phyloP scores from a whole-genome alignment of 2,888 invertebrate genomes.

The Eristalinus aeneus region DNA sequence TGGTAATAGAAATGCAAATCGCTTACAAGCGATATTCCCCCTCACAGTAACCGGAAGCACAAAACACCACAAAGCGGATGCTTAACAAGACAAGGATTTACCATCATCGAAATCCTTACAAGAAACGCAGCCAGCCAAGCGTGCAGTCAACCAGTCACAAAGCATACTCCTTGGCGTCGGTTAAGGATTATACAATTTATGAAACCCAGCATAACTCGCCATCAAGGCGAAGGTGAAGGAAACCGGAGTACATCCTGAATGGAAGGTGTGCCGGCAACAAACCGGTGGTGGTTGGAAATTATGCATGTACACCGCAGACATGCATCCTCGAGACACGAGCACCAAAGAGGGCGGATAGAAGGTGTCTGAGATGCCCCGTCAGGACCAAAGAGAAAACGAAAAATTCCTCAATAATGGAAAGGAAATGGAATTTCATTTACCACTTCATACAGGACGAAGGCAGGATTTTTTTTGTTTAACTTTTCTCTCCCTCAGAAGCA shows the following conservation, averaged over 20 bases:
- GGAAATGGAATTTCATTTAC: slow-evolving; percentile 70
- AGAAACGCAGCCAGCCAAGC: slow-evolving; percentile 11
- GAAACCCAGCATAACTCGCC: not conserved
- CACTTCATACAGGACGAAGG: slow-evolving; percentile 53
- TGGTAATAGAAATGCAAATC: slow-evolving; percentile 64
- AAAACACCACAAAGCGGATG: slow-evolving; percentile 6
- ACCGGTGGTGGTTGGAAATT: not conserved
- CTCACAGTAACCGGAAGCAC: not conserved
- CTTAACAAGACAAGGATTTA: slow-evolving; percentile 39
- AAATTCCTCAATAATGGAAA: slow-evolving; percentile 55
- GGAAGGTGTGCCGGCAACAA: not conserved
- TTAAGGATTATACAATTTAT: not conserved
- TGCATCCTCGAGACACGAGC: not conserved
- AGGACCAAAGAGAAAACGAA: slow-evolving; percentile 25
- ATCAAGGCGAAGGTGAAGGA: not conserved
- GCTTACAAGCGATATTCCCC: slow-evolving; percentile 10
- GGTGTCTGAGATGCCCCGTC: slow-evolving; percentile 19
- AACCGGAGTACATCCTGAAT: not conserved
- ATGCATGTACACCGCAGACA: not conserved
- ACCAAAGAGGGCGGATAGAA: slow-evolving; percentile 11
- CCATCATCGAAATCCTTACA: not conserved
- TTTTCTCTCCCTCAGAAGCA: slow-evolving; percentile 26
- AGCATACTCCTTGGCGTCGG: not conserved
- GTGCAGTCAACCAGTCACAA: slow-evolving; percentile 23
- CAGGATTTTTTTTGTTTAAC: slow-evolving; percentile 26